Evolutionary conservation across 2,888 invertebrate genomes (phyloP).

Genomic region (Melanostoma scalare): DNA sequence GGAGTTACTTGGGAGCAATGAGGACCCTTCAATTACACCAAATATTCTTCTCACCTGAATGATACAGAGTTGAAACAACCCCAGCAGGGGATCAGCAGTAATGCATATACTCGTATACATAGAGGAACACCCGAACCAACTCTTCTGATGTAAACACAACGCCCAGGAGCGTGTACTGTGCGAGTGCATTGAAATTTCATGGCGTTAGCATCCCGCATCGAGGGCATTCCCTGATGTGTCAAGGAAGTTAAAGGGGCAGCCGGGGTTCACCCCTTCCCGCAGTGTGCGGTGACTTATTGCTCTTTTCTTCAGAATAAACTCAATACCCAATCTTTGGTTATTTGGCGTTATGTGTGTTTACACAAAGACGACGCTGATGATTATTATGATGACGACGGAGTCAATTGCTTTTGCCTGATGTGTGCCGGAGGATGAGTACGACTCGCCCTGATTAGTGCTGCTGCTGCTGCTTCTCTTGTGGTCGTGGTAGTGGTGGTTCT

Average conservation of each 20-base stretch:
- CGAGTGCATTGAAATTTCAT: slow-evolving; percentile 57
- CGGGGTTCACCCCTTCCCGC: slow-evolving; percentile 41
- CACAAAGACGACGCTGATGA: slow-evolving; percentile 53
- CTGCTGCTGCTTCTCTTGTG: slow-evolving; percentile 20
- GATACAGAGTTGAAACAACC: slow-evolving; percentile 64
- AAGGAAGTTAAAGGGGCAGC: slow-evolving; percentile 27
- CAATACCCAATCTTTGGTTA: slow-evolving; percentile 62
- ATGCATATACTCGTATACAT: slow-evolving; percentile 21
- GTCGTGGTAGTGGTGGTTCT: slow-evolving; percentile 44
- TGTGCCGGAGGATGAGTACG: slow-evolving; percentile 17
- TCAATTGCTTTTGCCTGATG: slow-evolving; percentile 45
- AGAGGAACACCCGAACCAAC: slow-evolving; percentile 23
- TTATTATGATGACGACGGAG: slow-evolving; percentile 48
- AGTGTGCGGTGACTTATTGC: slow-evolving; percentile 28
- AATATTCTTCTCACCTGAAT: slow-evolving; percentile 30
- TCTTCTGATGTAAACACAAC: slow-evolving; percentile 54
- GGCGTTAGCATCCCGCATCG: slow-evolving; percentile 70
- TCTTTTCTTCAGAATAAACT: slow-evolving; percentile 61
- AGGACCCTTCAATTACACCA: slow-evolving; percentile 24
- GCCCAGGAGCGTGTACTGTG: slow-evolving; percentile 47
- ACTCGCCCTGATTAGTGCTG: slow-evolving; percentile 17
- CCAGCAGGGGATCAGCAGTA: slow-evolving; percentile 57
- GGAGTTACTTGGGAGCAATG: background rate
- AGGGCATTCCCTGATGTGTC: slow-evolving; percentile 20
- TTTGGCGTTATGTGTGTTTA: slow-evolving; percentile 65